Conservation (phyloP, 2,797 vertebrate species). For the Parauchenoglanis punctatus region DNA sequence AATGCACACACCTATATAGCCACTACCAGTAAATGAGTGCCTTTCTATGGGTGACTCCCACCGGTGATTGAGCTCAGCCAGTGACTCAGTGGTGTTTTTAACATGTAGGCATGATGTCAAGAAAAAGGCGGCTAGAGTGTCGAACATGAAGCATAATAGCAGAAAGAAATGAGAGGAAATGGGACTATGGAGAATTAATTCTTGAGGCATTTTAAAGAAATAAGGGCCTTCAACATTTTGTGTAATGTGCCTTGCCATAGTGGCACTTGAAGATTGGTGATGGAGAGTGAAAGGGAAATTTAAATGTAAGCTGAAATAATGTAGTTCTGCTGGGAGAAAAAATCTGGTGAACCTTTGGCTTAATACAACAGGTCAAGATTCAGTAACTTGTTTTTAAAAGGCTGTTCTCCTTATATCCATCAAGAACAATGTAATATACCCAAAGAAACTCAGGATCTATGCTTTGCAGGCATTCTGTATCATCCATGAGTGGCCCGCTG, state of each 20-base stretch:
- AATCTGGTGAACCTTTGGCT: background rate
- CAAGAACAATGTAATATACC: background rate
- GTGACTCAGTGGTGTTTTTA: background rate
- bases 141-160: background rate
- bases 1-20: background rate
- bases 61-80: background rate
- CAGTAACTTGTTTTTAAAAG: background rate
- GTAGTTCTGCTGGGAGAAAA: background rate
- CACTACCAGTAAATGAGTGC: background rate
- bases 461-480: constrained; percentile 89
- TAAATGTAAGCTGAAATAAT: background rate
- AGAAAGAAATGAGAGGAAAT: background rate
- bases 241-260: background rate
- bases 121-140: background rate
- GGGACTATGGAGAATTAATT: background rate
- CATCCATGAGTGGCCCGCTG: constrained; percentile 90
- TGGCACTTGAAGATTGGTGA: background rate
- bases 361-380: background rate
- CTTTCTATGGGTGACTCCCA: background rate
- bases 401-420: constrained; percentile 6
- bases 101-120: background rate
- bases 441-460: background rate
- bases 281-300: background rate
- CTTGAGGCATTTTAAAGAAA: background rate
- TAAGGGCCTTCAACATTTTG: background rate